Base-by-base conservation (phyloP, 2,113 vertebrate genomes). In the Jaculus jaculus region DNA sequence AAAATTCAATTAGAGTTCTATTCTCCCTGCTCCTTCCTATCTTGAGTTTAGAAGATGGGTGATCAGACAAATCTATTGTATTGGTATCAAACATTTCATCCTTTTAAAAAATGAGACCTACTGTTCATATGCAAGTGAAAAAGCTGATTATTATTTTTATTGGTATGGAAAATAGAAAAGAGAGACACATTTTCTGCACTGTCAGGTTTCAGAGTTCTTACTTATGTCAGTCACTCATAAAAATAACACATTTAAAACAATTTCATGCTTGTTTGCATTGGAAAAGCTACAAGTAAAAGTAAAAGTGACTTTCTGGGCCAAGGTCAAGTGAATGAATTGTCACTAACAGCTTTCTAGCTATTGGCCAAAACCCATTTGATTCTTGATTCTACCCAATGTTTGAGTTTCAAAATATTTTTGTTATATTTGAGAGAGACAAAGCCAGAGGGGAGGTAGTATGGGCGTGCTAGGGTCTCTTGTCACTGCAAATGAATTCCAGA, bases 91-190 rank as follows among this genome's bases (percentile, higher is more conserved):
- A 77, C 12, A 12, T 8, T 90, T 30, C 37, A 73, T 86, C 26
- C n/a, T 94, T 77, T 90, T 94, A 79, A 42, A 92, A 92, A 92
- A 85, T 79, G 65, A 39, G 47, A 80, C 91, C 51, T 90, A 58
- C 92, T 90, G 77, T 60, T 93, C 89, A 94, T 95, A 87, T 94
- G 93, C 63, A 93, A 66, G 74, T 95, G 69, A 96, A 96, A 92
- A 4, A 32, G 91, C 51, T 92, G 30, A 94, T 92, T 91, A 13
- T 9, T 90, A 86, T 79, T 92, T 93, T 95, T 79, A 90, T 84
- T 87, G 71, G 79, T 90, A 73, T 96, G 82, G 88, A 94, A 97
- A 95, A 93, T 60, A 91, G 60, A 86, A 95, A 82, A 93, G 66
- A 65, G 24, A 61, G 66, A 65, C 28, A 61, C 5, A 24, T 84